Base-by-base conservation (phyloP, 2,113 vertebrate genomes). In the Amphilophus citrinellus region DNA sequence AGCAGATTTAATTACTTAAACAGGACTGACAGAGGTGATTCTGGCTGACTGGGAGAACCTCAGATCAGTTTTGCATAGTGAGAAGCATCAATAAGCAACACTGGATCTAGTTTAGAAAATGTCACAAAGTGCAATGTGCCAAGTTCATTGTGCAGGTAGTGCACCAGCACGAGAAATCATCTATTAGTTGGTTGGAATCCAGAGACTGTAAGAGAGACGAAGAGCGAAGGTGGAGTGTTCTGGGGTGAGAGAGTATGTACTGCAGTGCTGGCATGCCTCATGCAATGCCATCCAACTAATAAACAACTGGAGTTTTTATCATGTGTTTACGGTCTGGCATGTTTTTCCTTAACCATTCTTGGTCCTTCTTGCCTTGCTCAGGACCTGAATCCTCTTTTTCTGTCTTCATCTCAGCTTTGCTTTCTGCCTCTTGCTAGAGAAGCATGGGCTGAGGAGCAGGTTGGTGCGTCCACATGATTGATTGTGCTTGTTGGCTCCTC, bases 281-380 rank as follows among this genome's bases (percentile, higher is more conserved):
- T 18, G 81, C 47, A 86, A 73, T 82, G 32, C 58, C 76, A 20
- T 91, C 80, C 80, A 71, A 53, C 91, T 84, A 92, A 95, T 96
- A 95, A 96, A 95, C 93, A 94, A 90, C 90, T 94, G 10, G n/a
- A 66, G 77, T 91, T 76, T 87, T 95, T 93, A 95, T 94, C 88
- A 91, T 81, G 93, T 93, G 95, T 96, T 96, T 95, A 96, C 81
- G 78, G 78, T 90, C 92, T 83, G 90, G 91, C 62, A 96, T 95
- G 91, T 60, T 83, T 56, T 77, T n/a, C 80, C 56, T 42, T 35
- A 62, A 83, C 62, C 24, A 47, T 88, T 83, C 66, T 59, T 24
- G 1, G 42, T 71, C n/a, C 79, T 79, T 59, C 83, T 66, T 60
- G n/a, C 3, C 77, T 82, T 39, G 44, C 65, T 5, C 6, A 18